A percentile compares a stretch with the other conserved stretches of the same genome.
These are phyloP conservation scores for Agrotis segetum DNA, from an alignment of 2,888 invertebrate genomes.

Conservation along the genomic window DNA sequence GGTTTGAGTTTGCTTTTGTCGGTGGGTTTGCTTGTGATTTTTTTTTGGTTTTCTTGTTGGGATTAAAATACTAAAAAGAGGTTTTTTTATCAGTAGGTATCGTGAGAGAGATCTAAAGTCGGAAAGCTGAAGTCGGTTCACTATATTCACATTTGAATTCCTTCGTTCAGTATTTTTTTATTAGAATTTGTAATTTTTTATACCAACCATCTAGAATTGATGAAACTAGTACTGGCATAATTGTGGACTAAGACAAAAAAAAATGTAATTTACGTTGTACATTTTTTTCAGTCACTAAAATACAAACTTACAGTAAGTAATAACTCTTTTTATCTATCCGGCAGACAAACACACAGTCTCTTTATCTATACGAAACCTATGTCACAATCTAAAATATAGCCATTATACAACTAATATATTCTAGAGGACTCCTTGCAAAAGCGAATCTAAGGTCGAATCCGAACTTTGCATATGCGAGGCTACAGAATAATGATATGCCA, in stretches of 20 bases:
- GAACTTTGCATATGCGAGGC: conserved; percentile 63
- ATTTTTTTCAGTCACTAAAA: neutral
- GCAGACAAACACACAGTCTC: conserved; percentile 27
- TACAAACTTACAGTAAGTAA: no score
- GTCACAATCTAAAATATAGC: conserved; percentile 38
- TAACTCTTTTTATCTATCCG: no score
- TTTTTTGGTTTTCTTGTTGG: neutral
- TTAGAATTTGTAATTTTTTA: neutral
- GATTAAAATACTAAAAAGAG: no score
- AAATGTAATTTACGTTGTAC: no score
- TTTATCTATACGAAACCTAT: neutral
- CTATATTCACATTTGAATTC: neutral
- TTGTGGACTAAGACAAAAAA: no score
- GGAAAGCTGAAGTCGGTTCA: neutral
- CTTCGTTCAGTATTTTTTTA: neutral
- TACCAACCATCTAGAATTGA: neutral
- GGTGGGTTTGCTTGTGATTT: conserved; percentile 19
- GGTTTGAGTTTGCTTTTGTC: neutral
- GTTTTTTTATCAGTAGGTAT: no score
- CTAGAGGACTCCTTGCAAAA: conserved; percentile 57
- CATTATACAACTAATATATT: conserved; percentile 64
- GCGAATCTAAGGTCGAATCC: conserved; percentile 61
- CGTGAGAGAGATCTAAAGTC: neutral
- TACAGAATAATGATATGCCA: conserved; percentile 43
- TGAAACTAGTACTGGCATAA: no score